These are phyloP conservation scores for Ridgeia piscesae DNA, from an alignment of 1,140 invertebrate genomes.

Conservation along the genomic window DNA sequence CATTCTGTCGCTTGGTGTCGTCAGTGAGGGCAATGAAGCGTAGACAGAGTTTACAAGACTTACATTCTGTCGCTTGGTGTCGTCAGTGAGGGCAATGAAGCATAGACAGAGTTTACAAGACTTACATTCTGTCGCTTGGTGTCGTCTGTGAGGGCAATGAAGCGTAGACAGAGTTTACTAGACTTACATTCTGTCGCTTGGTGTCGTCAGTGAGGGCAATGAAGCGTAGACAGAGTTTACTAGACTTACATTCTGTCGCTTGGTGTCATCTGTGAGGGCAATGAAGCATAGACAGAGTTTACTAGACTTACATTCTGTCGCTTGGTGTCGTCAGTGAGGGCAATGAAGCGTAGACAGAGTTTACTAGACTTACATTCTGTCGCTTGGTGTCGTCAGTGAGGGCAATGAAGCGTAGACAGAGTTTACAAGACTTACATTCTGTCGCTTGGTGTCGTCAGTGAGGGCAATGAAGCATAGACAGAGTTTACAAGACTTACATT, in stretches of 20 bases:
- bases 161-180: slow-evolving; percentile 87
- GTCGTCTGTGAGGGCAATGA: slow-evolving; percentile 58
- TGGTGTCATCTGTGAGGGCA: slow-evolving; percentile 40
- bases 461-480: slow-evolving; percentile 72
- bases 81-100: slow-evolving; percentile 63
- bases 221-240: slow-evolving; percentile 85
- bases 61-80: too few relatives aligned
- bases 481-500: too few relatives aligned
- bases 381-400: slow-evolving; percentile 41
- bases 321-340: slow-evolving; percentile 39
- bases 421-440: too few relatives aligned
- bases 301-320: too few relatives aligned
- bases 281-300: slow-evolving; percentile 84
- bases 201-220: slow-evolving; percentile 53
- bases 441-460: slow-evolving; percentile 39
- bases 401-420: slow-evolving; percentile 76
- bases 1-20: too few relatives aligned
- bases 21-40: slow-evolving; percentile 65
- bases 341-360: slow-evolving; percentile 77
- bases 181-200: too few relatives aligned
- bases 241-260: too few relatives aligned
- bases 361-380: too few relatives aligned
- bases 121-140: too few relatives aligned
- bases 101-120: slow-evolving; percentile 87
- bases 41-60: slow-evolving; percentile 88